Base-by-base conservation (phyloP, 2,888 invertebrate species). In the Eupithecia centaureata region DNA sequence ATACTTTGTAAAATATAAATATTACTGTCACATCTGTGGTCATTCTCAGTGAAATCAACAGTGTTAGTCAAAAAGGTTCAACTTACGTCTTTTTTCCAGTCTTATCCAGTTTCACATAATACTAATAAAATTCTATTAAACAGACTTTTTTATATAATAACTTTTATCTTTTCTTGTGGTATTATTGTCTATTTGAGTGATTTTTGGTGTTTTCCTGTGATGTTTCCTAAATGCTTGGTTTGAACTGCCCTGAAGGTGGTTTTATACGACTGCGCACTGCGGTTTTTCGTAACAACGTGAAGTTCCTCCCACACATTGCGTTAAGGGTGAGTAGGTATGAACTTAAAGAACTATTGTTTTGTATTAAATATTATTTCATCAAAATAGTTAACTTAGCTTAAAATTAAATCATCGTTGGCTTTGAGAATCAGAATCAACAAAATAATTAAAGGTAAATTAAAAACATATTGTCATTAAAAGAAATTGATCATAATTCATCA, bases 201-300 rank as follows among this genome's bases (percentile, higher is more conserved):
- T 74, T 76, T 73, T 69, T 38, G 71, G 68, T 77, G 62, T 75
- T 71, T 74, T 71, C 72, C 69, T 75, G 52, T 70, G 60, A 68
- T 76, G 76, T 74, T 73, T 73, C 68, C 62, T 42, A 66, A 61
- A 61, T 68, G 64, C 70, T 75, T 66, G 75, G 73, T 77, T 77
- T 79, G 72, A 74, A 84, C 78, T 81, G 76, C 51, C 61, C 67
- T 84, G 88, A 90, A 85, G 81, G 82, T 80, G 69, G 82, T 58
- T 42, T 60, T 38, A 10, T 58, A 54, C 70, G 63, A 67, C 83
- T 89, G 89, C 89, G 89, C 89, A 89, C 79, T 89, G 89, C 89
- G 87, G 83, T 35, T 68, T 78, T 70, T 73, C 69, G 79, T 82
- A 82, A 27, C 79, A 79, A 59, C n/a, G 70, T 82, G 88, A 89